Evolutionary conservation across 2,797 vertebrate genomes (phyloP), one percentile per base, ranked within the genome.

Genomic region (Labroides dimidiatus): DNA sequence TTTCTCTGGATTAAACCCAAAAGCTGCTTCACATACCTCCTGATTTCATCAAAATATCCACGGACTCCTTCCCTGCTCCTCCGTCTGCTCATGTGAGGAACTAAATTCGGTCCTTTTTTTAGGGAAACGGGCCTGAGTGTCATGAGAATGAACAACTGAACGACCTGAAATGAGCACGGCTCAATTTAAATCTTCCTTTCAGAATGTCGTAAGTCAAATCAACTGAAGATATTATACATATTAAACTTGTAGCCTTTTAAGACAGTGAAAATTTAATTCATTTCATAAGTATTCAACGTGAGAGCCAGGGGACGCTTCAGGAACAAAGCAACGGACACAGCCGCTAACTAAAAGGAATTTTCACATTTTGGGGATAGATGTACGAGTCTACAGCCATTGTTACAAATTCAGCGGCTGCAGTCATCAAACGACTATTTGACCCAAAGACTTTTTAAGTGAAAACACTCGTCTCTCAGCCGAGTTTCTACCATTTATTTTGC

Each of bases 401-500:
- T 33, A 33, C 41, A 19, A 48, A 43, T 41, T 79, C 55, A 53
- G 62, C n/a, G 17, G 33, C 42, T 2, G 6, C 39, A 19, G 43
- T 27, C 54, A 55, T 78, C 52, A 50, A 56, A 33, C 39, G 33
- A 72, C 36, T 61, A 48, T 56, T 76, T 54, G 54, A 56, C 73
- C 47, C 58, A 67, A 72, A 15, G 16, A 10, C 27, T 72, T 53
- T 10, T 21, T 12, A 20, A 83, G 62, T 67, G 33, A 78, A 77
- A 52, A 44, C 39, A 56, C 37, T 1, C 7, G n/a, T 9, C 72
- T 64, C 8, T 76, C 61, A 48, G 42, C 55, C 64, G 49, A 60
- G 85, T 80, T 78, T 77, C 30, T 72, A 74, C 55, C 17, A 70
- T 82, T 81, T 57, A 69, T 71, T 85, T 84, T 75, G 49, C 73